phyloP scores from a whole-genome alignment of 92 coral and sea anemone genomes.

The Phenganax subtilis region DNA sequence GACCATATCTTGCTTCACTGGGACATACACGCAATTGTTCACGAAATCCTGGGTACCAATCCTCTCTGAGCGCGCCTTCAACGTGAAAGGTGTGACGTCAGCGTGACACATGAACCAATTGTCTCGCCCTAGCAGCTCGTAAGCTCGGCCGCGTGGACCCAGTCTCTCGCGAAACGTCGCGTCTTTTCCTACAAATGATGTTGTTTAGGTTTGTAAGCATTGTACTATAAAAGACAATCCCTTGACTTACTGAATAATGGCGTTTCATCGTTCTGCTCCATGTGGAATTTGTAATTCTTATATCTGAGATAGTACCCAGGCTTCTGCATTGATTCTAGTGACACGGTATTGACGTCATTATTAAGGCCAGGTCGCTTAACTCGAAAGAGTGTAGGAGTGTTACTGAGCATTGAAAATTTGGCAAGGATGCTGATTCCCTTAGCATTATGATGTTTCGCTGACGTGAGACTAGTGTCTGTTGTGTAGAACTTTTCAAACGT shows the following conservation, averaged over 20 bases:
- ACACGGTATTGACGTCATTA: slow-evolving; percentile 70
- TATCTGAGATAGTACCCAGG: slow-evolving; percentile 84
- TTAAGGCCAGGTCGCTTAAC: slow-evolving; percentile 90
- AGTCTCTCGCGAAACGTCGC: slow-evolving; percentile 71
- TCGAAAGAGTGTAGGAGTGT: slow-evolving; percentile 53
- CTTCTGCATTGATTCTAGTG: slow-evolving; percentile 65
- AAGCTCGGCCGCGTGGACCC: slow-evolving; percentile 59
- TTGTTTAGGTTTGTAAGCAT: not conserved
- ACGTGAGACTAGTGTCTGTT: not conserved
- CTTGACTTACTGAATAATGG: slow-evolving; percentile 72
- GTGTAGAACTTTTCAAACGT: slow-evolving; percentile 38
- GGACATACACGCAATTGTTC: slow-evolving; percentile 66
- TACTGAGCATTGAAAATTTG: slow-evolving; percentile 34
- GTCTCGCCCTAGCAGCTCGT: slow-evolving; percentile 72
- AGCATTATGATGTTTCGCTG: slow-evolving; percentile 4
- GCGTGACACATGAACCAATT: slow-evolving; percentile 90
- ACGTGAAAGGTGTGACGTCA: slow-evolving; percentile 53
- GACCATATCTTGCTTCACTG: slow-evolving; percentile 35
- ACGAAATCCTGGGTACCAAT: slow-evolving; percentile 70
- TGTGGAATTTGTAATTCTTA: slow-evolving; percentile 89
- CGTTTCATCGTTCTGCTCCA: slow-evolving; percentile 72
- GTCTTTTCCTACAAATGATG: slow-evolving; percentile 61
- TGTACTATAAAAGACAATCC: not conserved
- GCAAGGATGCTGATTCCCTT: slow-evolving; percentile 36
- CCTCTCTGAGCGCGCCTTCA: slow-evolving; percentile 60